phyloP scores from a whole-genome alignment of 2,888 invertebrate genomes.

The Microdon myrmicae region DNA sequence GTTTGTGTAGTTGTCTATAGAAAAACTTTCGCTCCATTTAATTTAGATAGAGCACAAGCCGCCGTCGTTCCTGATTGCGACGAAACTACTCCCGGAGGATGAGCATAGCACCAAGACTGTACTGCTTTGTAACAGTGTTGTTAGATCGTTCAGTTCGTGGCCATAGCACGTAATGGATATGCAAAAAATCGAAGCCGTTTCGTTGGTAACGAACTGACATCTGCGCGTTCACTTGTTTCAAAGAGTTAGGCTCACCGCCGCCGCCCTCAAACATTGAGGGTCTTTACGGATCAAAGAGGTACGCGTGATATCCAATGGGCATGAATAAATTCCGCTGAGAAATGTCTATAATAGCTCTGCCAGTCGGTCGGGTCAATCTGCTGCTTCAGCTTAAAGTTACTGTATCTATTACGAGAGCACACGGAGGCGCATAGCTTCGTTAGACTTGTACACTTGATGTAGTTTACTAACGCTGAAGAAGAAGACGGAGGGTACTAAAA shows the following conservation, averaged over 20 bases:
- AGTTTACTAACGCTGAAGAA: conserved; percentile 14
- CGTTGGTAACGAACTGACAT: conserved; percentile 47
- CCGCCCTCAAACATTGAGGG: conserved; percentile 56
- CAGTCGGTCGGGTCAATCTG: conserved; percentile 48
- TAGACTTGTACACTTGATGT: conserved; percentile 41
- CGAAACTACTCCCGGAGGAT: conserved; percentile 45
- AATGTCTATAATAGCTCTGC: conserved; percentile 50
- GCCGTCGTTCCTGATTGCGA: conserved; percentile 41
- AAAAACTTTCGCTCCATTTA: conserved; percentile 47
- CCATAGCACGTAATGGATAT: conserved; percentile 36
- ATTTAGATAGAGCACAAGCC: conserved; percentile 38
- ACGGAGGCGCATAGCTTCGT: conserved; percentile 44
- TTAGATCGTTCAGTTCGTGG: conserved; percentile 35
- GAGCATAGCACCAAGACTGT: conserved; percentile 29
- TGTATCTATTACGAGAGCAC: conserved; percentile 43
- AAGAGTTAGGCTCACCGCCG: conserved; percentile 23
- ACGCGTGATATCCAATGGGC: conserved; percentile 67
- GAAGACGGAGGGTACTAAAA: too few species aligned
- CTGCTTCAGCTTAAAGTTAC: conserved; percentile 14
- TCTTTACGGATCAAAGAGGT: conserved; percentile 66
- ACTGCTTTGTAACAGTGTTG: conserved; percentile 28
- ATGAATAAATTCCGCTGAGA: conserved; percentile 53
- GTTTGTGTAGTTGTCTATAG: conserved; percentile 22
- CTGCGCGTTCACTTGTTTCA: conserved; percentile 51
- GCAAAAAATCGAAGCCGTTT: conserved; percentile 42